Evolutionary conservation across 2,797 vertebrate species (phyloP).

Genomic region (Galagoides demidoff): DNA sequence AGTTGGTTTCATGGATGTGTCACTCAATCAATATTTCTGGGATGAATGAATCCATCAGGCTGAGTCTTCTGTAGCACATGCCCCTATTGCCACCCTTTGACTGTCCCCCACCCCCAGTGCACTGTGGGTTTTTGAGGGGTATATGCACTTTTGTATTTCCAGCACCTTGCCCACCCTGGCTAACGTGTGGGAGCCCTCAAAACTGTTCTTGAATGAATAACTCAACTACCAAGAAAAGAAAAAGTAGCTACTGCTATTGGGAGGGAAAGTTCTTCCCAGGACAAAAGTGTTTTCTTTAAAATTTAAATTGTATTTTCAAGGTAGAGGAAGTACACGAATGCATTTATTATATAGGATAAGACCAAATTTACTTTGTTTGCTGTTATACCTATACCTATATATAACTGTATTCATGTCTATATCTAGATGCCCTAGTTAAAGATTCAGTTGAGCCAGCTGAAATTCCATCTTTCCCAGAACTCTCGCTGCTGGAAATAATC

Average conservation of each 20-base stretch:
- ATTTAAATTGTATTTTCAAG: conserved; percentile 45
- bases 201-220: conserved; percentile 30
- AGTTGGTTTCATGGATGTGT: neutral
- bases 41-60: neutral
- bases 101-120: neutral
- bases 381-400: neutral
- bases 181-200: neutral
- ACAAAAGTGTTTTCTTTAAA: conserved; percentile 22
- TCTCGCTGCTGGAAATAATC: neutral
- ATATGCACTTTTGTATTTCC: neutral
- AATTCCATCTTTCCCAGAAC: conserved; percentile 13
- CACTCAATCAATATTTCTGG: neutral
- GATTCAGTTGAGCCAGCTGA: conserved; percentile 51
- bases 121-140: neutral
- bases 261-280: conserved; percentile 17
- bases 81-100: neutral
- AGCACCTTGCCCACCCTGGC: neutral
- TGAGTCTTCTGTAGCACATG: neutral
- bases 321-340: neutral
- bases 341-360: neutral
- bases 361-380: conserved; percentile 26
- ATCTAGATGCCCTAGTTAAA: conserved; percentile 24
- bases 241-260: conserved; percentile 22
- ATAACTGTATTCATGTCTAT: neutral
- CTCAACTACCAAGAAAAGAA: neutral